A percentile compares a stretch with the other conserved stretches of the same genome.
Conservation (phyloP, 2,797 vertebrate species). For the Eurystomus glaucurus region DNA sequence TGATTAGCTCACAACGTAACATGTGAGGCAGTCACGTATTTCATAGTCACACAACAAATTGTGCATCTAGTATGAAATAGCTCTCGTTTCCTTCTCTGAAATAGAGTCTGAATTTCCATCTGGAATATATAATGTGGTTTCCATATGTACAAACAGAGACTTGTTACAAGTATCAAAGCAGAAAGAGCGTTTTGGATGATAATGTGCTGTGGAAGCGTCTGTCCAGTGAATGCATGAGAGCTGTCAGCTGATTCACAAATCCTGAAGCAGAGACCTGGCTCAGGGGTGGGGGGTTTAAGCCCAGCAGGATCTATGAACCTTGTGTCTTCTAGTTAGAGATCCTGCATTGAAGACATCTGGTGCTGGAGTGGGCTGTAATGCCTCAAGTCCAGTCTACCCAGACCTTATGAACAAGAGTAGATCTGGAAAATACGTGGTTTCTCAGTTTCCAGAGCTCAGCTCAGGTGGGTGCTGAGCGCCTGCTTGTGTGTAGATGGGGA, state of each 20-base stretch:
- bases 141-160: constrained; percentile 62
- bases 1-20: constrained; percentile 42
- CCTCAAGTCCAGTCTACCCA: not conserved
- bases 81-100: constrained; percentile 59
- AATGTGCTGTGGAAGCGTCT: constrained; percentile 12
- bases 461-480: not conserved
- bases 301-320: not conserved
- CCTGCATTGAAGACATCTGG: not conserved
- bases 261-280: not conserved
- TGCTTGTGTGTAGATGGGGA: not conserved
- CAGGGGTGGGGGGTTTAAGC: not conserved
- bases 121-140: constrained; percentile 59
- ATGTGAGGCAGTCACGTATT: constrained; percentile 62
- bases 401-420: not conserved
- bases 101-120: constrained; percentile 49
- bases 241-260: not conserved
- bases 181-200: not conserved
- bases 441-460: not conserved
- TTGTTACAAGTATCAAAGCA: constrained; percentile 42
- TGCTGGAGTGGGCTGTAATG: not conserved
- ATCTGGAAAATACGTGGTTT: not conserved
- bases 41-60: constrained; percentile 71
- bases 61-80: constrained; percentile 39
- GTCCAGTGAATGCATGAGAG: not conserved
- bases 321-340: not conserved